These are phyloP conservation scores for Bombus cullumanus DNA, from an alignment of 1,140 invertebrate species.

Conservation along the genomic window DNA sequence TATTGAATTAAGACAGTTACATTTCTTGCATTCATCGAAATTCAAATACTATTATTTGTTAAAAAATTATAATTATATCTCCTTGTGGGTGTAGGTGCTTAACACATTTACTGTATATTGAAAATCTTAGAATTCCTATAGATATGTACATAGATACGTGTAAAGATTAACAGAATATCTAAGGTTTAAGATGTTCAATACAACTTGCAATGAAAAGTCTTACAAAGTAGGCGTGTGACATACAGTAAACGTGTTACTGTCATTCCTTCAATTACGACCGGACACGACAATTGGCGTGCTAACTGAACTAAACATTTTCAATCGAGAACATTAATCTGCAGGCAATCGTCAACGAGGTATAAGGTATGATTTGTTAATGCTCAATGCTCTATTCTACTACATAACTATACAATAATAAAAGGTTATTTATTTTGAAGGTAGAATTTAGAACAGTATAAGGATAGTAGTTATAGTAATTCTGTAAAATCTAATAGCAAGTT, in stretches of 20 bases:
- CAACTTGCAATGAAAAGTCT: no score
- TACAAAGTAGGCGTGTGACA: background rate
- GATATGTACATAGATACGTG: background rate
- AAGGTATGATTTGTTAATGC: background rate
- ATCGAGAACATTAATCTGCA: background rate
- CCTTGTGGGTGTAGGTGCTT: background rate
- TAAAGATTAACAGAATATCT: background rate
- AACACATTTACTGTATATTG: background rate
- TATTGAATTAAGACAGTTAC: no score
- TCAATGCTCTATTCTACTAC: background rate
- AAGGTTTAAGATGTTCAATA: background rate
- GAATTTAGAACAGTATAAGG: background rate
- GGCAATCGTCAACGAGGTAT: background rate
- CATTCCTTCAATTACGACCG: slow-evolving; percentile 2
- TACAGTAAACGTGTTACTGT: background rate
- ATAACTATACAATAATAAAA: background rate
- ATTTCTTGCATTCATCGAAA: background rate
- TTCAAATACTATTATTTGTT: background rate
- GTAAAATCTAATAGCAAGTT: background rate
- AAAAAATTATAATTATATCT: background rate
- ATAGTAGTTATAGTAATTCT: background rate
- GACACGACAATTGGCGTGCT: background rate
- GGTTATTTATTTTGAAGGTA: background rate
- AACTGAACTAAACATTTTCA: background rate
- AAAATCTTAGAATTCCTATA: background rate